Conservation (phyloP, 2,113 vertebrate species). For the Megatriorchis doriae region DNA sequence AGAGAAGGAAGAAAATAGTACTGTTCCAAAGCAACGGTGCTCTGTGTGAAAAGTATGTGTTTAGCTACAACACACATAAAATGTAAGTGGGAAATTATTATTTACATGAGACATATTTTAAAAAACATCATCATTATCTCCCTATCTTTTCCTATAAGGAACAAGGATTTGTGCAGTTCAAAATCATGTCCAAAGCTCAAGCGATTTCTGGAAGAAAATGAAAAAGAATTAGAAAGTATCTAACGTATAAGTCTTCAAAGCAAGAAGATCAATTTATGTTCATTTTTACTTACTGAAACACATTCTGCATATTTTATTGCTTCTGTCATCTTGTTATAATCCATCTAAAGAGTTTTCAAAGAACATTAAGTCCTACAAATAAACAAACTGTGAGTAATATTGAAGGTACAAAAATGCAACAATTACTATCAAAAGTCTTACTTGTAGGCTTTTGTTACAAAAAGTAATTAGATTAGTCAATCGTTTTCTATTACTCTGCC, state of each 20-base stretch:
- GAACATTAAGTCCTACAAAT: slow-evolving; percentile 80
- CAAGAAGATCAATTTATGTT: slow-evolving; percentile 66
- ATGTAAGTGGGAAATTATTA: slow-evolving; percentile 55
- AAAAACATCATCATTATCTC: slow-evolving; percentile 65
- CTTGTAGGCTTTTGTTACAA: slow-evolving; percentile 23
- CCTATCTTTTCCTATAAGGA: slow-evolving; percentile 45
- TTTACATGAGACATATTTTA: slow-evolving; percentile 66
- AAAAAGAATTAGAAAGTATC: slow-evolving; percentile 74
- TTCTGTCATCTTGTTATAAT: slow-evolving; percentile 71
- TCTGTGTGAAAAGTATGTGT: slow-evolving; percentile 38
- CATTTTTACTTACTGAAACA: slow-evolving; percentile 73
- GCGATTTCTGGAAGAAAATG: slow-evolving; percentile 74
- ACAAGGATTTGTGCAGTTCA: slow-evolving; percentile 38
- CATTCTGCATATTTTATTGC: slow-evolving; percentile 69
- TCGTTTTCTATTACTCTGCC: neutral
- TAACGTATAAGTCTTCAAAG: slow-evolving; percentile 70
- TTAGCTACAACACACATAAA: slow-evolving; percentile 33
- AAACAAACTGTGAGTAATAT: slow-evolving; percentile 61
- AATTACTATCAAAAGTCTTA: slow-evolving; percentile 46
- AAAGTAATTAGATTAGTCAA: slow-evolving; percentile 22
- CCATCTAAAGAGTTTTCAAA: slow-evolving; percentile 79
- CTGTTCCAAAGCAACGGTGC: slow-evolving; percentile 44
- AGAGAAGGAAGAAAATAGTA: slow-evolving; percentile 53
- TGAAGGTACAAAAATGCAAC: slow-evolving; percentile 51
- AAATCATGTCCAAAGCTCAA: slow-evolving; percentile 67